Percentiles rank a stretch among this genome's conserved stretches.
phyloP scores from a whole-genome alignment of 1,140 invertebrate genomes.

The Drosophila repletoides region DNA sequence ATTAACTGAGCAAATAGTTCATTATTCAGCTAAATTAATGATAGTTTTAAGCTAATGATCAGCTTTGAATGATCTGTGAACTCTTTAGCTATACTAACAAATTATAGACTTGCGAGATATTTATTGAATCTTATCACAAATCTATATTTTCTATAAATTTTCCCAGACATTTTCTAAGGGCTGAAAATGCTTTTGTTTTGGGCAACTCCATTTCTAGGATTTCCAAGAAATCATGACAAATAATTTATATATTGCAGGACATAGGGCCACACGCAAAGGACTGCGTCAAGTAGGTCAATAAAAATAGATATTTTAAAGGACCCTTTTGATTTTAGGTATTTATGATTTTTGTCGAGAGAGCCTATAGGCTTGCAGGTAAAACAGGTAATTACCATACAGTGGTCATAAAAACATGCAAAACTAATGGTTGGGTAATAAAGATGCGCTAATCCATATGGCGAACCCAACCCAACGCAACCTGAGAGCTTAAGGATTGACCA shows the following conservation, averaged over 20 bases:
- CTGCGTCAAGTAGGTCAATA: conserved; percentile 61
- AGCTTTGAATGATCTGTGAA: too few relatives aligned
- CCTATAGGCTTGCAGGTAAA: conserved; percentile 6
- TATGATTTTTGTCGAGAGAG: too few relatives aligned
- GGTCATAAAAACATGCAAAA: conserved; percentile 45
- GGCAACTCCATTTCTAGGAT: not conserved
- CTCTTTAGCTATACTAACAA: too few relatives aligned
- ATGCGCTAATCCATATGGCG: conserved; percentile 57
- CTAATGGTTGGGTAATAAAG: conserved; percentile 50
- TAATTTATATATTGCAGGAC: conserved; percentile 18
- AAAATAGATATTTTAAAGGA: too few relatives aligned
- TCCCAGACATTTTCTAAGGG: not conserved
- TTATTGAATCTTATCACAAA: too few relatives aligned
- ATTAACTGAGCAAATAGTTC: too few relatives aligned
- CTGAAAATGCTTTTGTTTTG: not conserved
- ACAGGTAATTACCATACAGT: conserved; percentile 42
- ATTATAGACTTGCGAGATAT: too few relatives aligned
- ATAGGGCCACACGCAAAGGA: conserved; percentile 44
- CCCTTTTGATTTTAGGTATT: too few relatives aligned
- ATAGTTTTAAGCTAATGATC: too few relatives aligned
- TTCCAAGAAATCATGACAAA: conserved; percentile 41
- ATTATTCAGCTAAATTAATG: too few relatives aligned
- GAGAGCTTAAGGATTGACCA: not conserved
- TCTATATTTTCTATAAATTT: not conserved
- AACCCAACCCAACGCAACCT: conserved; percentile 34